Percentiles rank a stretch among this genome's conserved stretches.
Conservation (phyloP, 2,113 vertebrate species). For the Pseudorhombus dupliciocellatus region DNA sequence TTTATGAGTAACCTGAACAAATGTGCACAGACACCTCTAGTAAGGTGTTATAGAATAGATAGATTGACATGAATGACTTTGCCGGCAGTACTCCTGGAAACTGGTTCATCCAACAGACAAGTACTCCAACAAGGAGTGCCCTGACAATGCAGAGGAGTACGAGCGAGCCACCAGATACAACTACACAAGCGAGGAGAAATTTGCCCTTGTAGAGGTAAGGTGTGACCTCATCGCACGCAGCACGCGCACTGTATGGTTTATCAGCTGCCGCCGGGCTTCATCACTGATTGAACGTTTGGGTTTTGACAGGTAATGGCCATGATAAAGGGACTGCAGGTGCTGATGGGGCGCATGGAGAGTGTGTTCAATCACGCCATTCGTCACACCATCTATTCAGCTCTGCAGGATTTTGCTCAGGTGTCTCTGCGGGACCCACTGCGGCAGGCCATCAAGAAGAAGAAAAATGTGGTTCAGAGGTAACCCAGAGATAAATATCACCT, state of each 20-base stretch:
- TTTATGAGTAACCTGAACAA: background rate
- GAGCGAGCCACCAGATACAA: constrained; percentile 98
- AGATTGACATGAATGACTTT: too few species aligned
- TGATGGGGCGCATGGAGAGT: constrained; percentile 99
- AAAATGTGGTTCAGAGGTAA: constrained; percentile 96
- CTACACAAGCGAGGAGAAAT: constrained; percentile 98
- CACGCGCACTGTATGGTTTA: background rate
- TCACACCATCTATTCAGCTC: constrained; percentile 95
- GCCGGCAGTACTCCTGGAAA: constrained; percentile 95
- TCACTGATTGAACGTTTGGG: background rate
- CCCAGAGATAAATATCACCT: background rate
- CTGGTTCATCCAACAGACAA: constrained; percentile 98
- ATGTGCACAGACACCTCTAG: background rate
- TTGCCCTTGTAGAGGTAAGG: constrained; percentile 96
- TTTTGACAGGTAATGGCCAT: constrained; percentile 84
- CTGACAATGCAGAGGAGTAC: constrained; percentile 96
- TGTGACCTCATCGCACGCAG: background rate
- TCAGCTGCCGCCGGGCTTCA: rapidly evolving
- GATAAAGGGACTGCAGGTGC: constrained; percentile 96
- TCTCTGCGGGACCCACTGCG: constrained; percentile 92
- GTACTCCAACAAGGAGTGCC: constrained; percentile 99
- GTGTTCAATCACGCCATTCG: constrained; percentile 99
- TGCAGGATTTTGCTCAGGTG: constrained; percentile 98
- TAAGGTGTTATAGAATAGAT: too few species aligned
- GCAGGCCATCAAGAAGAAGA: constrained; percentile 97